Base-by-base conservation (phyloP, 2,888 invertebrate genomes). In the Cacoxenus indagator region DNA sequence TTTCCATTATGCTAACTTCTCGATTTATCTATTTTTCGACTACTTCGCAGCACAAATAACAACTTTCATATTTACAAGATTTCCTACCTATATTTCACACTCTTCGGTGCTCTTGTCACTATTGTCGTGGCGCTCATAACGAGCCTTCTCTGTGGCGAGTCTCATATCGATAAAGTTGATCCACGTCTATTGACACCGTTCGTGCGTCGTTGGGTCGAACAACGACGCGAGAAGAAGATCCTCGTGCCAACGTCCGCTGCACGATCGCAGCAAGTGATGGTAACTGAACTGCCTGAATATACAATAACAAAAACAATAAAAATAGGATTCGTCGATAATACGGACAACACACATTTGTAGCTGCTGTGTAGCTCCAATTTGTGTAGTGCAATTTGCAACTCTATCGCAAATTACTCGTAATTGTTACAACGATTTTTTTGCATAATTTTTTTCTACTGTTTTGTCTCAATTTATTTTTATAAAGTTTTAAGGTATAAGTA, bases 1-100 rank as follows among this genome's bases (percentile, higher is more conserved):
- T 19, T 26, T 4, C 17, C 6, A 19, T 26, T 31, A 11, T 31
- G 8, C 17, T 54, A 24, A 0, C 26, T 43, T 5, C 8, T 37
- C 17, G 2, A 55, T 26, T 14, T 43, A 6, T 57, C 22, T 48
- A 8, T 26, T 19, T 5, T 45, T 61, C 17, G 19, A 9, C 9
- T 5, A 1, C 9, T 29, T 69, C 66, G 9, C 66, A 86, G 85
- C 27, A 74, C 77, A 26, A 75, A 78, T 27, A 76, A 76, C 0
- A 78, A 84, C 1, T 88, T 88, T 37, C 81, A 84, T 67, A 85
- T 94, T 26, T 92, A 93, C 73, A 92, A 93, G 54, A 90, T 95
- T 8, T 94, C 94, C 0, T 95, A 94, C 87, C 89, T 95, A 83
- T 95, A 93, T 92, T 94, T 94, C 78, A 94, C 94, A 0, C 84